A percentile compares a stretch with the other conserved stretches of the same genome.
phyloP scores from a whole-genome alignment of 2,113 vertebrate species.

The Brienomyrus brachyistius region DNA sequence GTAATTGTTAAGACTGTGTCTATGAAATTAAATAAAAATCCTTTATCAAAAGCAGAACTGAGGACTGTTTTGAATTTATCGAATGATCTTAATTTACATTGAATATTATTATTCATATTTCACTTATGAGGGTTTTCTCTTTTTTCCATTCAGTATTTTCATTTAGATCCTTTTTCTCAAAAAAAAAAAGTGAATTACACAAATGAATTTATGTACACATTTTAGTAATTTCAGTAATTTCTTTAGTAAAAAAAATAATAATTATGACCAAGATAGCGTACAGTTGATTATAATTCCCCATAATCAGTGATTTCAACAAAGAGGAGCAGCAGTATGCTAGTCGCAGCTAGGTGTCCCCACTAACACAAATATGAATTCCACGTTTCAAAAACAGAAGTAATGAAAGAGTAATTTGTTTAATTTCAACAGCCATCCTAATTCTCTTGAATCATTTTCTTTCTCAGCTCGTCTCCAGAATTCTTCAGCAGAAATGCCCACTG shows the following conservation, averaged over 20 bases:
- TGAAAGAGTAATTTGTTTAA: background rate
- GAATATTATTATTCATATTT: background rate
- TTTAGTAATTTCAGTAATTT: background rate
- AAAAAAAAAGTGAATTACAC: background rate
- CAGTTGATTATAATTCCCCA: background rate
- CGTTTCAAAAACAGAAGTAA: background rate
- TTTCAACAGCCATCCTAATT: background rate
- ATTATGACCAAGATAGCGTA: background rate
- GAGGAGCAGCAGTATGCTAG: background rate
- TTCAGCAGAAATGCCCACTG: background rate
- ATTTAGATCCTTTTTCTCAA: background rate
- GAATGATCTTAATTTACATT: background rate
- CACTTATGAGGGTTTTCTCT: background rate
- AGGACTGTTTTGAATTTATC: background rate
- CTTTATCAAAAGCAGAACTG: background rate
- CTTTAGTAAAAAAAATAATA: background rate
- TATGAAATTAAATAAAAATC: constrained; percentile 14
- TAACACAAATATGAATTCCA: background rate
- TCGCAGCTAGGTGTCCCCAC: background rate
- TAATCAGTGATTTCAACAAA: background rate
- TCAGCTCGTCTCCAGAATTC: background rate
- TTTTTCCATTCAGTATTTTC: background rate
- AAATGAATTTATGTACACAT: background rate
- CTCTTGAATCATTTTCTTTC: background rate
- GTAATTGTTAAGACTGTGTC: constrained; percentile 5